Conservation (phyloP, 2,797 vertebrate genomes). For the Coilia nasus region DNA sequence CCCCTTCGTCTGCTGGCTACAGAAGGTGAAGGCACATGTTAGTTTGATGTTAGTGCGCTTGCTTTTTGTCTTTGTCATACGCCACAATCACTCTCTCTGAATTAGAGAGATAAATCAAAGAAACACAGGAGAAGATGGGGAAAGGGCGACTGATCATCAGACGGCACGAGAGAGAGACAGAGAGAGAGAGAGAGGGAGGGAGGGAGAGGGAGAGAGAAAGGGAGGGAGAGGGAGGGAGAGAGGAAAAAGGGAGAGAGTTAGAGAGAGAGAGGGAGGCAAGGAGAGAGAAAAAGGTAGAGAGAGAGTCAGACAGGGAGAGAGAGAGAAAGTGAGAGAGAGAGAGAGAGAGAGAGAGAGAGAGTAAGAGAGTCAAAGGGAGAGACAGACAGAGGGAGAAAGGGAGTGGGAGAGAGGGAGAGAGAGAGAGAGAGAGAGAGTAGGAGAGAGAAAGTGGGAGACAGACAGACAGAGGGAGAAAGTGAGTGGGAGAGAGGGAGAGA, state of each 20-base stretch:
- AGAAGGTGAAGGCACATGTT: conserved; percentile 42
- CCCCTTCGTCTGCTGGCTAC: conserved; percentile 21
- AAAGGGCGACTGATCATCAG: not conserved
- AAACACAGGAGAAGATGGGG: conserved; percentile 10
- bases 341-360: conserved; percentile 14
- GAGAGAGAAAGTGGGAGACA: too few species aligned
- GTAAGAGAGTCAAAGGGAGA: conserved; percentile 7
- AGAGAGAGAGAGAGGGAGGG: not conserved
- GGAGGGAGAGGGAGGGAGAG: too few species aligned
- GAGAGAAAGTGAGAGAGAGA: not conserved
- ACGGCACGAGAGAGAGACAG: not conserved
- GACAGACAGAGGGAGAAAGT: too few species aligned
- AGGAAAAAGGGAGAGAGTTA: too few species aligned
- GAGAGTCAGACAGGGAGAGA: conserved; percentile 21
- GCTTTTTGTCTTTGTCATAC: conserved; percentile 42
- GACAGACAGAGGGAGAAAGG: not conserved
- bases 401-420: too few species aligned
- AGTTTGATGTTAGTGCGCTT: conserved; percentile 35
- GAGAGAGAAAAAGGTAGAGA: too few species aligned
- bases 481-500: not conserved
- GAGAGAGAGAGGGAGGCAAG: too few species aligned
- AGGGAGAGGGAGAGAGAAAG: not conserved
- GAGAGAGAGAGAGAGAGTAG: too few species aligned
- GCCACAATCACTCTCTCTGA: conserved; percentile 32
- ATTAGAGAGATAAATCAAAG: conserved; percentile 56